Conservation (phyloP, 37 sponge, comb jelly and placozoan species). For the Oopsacas minuta region DNA sequence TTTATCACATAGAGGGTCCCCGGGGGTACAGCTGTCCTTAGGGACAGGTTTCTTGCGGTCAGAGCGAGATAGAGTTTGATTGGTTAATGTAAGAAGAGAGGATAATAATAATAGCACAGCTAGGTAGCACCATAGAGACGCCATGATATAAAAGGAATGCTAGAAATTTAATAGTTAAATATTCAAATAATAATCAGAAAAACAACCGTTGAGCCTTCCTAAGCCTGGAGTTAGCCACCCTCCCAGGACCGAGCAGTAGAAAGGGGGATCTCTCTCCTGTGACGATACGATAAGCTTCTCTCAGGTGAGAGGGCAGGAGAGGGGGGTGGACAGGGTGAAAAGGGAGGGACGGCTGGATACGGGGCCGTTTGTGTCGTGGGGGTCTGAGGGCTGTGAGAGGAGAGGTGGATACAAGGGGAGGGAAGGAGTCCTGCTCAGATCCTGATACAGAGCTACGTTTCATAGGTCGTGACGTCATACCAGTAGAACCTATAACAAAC, state of each 20-base stretch:
- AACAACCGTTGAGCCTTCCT: background rate
- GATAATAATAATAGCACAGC: background rate
- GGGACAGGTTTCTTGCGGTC: background rate
- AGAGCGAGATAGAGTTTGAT: background rate
- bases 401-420: background rate
- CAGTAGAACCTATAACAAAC: background rate
- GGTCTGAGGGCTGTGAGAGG: background rate
- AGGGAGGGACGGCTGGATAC: background rate
- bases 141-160: background rate
- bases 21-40: slow-evolving; percentile 13
- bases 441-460: background rate
- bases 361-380: background rate
- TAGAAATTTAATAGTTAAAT: background rate
- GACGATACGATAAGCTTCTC: background rate
- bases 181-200: background rate
- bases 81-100: background rate
- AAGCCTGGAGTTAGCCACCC: background rate
- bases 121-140: background rate
- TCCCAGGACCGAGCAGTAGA: background rate
- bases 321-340: slow-evolving; percentile 14
- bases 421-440: background rate
- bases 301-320: background rate
- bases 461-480: background rate
- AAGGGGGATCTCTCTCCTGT: background rate
- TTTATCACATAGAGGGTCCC: background rate